Conservation (phyloP, 2,113 vertebrate species). For the Coryphaenoides rupestris region DNA sequence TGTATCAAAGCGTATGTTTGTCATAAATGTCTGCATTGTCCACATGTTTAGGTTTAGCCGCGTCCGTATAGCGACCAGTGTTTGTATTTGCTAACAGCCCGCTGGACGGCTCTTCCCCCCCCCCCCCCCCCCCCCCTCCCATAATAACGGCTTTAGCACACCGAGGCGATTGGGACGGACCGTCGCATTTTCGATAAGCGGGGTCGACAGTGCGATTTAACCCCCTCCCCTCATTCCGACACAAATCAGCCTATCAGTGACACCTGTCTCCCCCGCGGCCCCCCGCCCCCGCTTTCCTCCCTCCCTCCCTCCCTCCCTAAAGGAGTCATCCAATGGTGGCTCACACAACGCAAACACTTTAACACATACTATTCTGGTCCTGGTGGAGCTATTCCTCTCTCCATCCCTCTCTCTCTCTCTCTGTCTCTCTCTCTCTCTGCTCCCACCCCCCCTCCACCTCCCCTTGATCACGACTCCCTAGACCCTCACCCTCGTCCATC, state of each 20-base stretch:
- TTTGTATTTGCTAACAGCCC: slow-evolving; percentile 35
- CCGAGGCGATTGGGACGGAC: slow-evolving; percentile 39
- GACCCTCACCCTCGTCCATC: slow-evolving; percentile 32
- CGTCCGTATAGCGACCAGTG: slow-evolving; percentile 9
- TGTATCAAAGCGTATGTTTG: no score
- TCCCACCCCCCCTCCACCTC: slow-evolving; percentile 35
- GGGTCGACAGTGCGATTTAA: slow-evolving; percentile 46
- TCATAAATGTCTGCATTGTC: no score
- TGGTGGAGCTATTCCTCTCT: slow-evolving; percentile 34
- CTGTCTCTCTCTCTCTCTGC: neutral
- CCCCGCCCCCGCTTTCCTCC: no score
- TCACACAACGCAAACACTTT: slow-evolving; percentile 43
- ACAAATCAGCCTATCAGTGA: slow-evolving; percentile 51
- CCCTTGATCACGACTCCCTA: slow-evolving; percentile 16
- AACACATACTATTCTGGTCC: slow-evolving; percentile 59
- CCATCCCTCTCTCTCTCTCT: slow-evolving; percentile 41
- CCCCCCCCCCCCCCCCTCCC: slow-evolving; percentile 2
- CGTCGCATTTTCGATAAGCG: slow-evolving; percentile 56
- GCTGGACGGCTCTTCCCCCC: slow-evolving; percentile 30
- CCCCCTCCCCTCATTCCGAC: slow-evolving; percentile 48
- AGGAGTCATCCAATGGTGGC: slow-evolving; percentile 1
- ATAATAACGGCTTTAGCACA: slow-evolving; percentile 32
- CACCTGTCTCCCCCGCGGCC: slow-evolving; percentile 51
- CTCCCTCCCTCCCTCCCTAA: no score
- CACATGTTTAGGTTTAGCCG: no score